Percentiles rank a stretch among this genome's conserved stretches.
Conservation (phyloP, 2,113 vertebrate species). For the Ptyas mucosa region DNA sequence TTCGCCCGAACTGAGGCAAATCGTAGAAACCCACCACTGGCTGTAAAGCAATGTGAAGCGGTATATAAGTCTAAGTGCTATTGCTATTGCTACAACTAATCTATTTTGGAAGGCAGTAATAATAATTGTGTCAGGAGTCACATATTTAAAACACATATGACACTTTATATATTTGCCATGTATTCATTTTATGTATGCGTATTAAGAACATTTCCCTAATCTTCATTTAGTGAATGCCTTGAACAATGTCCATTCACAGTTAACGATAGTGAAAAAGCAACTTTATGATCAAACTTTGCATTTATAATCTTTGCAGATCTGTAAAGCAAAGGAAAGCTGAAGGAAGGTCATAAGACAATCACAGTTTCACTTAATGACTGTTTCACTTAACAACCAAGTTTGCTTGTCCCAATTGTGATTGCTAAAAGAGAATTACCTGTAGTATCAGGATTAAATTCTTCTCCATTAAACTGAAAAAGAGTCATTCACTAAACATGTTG, state of each 20-base stretch:
- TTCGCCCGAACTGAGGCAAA: too few species aligned
- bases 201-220: not conserved
- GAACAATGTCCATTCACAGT: not conserved
- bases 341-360: not conserved
- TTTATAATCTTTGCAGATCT: not conserved
- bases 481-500: too few species aligned
- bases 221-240: not conserved
- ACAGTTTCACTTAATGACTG: not conserved
- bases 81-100: not conserved
- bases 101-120: not conserved
- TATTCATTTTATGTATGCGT: not conserved
- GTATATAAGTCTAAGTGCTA: too few species aligned
- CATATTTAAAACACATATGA: not conserved
- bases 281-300: not conserved
- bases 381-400: not conserved
- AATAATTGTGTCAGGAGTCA: not conserved
- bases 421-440: not conserved
- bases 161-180: not conserved
- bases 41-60: too few species aligned
- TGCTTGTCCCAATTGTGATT: not conserved
- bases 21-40: too few species aligned
- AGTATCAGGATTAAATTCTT: not conserved
- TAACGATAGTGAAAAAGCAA: not conserved
- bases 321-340: not conserved
- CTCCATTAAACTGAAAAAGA: not conserved